phyloP scores from a whole-genome alignment of 2,797 vertebrate genomes.

The Leptodactylus fallax region DNA sequence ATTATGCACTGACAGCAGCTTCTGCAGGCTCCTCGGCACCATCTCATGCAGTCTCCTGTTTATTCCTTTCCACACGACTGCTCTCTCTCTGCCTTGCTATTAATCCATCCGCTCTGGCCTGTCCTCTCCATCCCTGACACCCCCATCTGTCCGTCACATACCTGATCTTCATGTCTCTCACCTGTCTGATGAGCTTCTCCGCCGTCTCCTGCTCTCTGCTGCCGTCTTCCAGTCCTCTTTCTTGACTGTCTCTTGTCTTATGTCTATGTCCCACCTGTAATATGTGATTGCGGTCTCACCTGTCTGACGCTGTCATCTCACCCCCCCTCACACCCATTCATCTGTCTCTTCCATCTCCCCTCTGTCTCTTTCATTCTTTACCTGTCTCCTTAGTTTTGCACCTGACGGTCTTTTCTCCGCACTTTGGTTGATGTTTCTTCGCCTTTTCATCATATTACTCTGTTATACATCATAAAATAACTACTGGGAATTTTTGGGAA shows the following conservation, averaged over 20 bases:
- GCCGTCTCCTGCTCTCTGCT: background rate
- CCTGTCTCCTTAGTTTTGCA: conserved; percentile 1
- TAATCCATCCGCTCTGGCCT: background rate
- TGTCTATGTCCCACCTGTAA: background rate
- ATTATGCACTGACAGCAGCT: conserved; percentile 54
- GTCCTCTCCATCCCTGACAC: background rate
- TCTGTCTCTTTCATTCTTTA: background rate
- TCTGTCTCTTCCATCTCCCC: background rate
- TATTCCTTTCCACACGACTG: conserved; percentile 32
- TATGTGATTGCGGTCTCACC: conserved; percentile 9
- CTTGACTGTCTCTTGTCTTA: background rate
- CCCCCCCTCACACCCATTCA: background rate
- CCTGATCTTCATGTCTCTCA: conserved; percentile 10
- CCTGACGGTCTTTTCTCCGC: conserved; percentile 27
- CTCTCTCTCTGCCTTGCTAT: conserved; percentile 5
- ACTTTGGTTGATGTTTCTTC: conserved; percentile 63
- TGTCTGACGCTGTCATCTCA: background rate
- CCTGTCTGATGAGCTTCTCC: background rate
- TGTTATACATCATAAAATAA: background rate
- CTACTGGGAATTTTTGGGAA: background rate
- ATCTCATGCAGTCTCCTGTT: conserved; percentile 38
- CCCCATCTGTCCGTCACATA: background rate
- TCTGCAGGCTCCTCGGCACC: conserved; percentile 26
- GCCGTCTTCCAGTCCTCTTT: background rate
- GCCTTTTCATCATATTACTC: background rate